Evolutionary conservation across 2,113 vertebrate genomes (phyloP).

Genomic region (Labeo rohita): DNA sequence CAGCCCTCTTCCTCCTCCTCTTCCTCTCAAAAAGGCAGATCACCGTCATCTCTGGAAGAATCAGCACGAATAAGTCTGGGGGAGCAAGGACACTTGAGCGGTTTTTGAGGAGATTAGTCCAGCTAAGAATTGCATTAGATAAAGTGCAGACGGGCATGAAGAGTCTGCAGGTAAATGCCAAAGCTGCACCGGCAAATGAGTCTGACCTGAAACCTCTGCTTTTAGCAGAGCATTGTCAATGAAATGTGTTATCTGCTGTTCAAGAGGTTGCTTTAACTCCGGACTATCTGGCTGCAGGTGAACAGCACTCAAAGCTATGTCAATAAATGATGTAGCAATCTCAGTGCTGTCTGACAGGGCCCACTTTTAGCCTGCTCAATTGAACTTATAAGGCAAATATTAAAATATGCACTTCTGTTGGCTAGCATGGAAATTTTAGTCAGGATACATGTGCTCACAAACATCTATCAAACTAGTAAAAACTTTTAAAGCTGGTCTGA

Average conservation of each 20-base stretch:
- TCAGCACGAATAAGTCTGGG: background rate
- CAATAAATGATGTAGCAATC: slow-evolving; percentile 15
- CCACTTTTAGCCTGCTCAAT: background rate
- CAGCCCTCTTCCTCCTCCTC: slow-evolving; percentile 10
- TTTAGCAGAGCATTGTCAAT: slow-evolving; percentile 25
- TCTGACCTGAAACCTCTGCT: slow-evolving; percentile 12
- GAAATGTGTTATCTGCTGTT: slow-evolving; percentile 9
- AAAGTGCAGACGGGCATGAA: slow-evolving; percentile 32
- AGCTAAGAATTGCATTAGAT: slow-evolving; percentile 40
- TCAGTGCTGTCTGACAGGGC: background rate
- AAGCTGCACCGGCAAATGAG: slow-evolving; percentile 31
- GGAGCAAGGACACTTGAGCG: slow-evolving; percentile 32
- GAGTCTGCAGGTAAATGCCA: slow-evolving; percentile 42
- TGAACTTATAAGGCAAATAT: background rate
- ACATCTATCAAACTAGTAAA: background rate
- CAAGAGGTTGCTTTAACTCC: background rate
- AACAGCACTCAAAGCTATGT: slow-evolving; percentile 32
- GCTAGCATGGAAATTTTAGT: background rate
- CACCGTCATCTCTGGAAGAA: background rate
- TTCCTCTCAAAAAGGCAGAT: slow-evolving; percentile 19
- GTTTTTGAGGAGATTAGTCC: slow-evolving; percentile 38
- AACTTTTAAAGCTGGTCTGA: background rate
- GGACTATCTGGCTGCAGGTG: background rate
- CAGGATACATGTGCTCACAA: background rate
- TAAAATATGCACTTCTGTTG: background rate